A percentile compares a stretch with the other conserved stretches of the same genome.
These are phyloP conservation scores for Aphidius gifuensis DNA, from an alignment of 1,140 invertebrate genomes.

Conservation along the genomic window DNA sequence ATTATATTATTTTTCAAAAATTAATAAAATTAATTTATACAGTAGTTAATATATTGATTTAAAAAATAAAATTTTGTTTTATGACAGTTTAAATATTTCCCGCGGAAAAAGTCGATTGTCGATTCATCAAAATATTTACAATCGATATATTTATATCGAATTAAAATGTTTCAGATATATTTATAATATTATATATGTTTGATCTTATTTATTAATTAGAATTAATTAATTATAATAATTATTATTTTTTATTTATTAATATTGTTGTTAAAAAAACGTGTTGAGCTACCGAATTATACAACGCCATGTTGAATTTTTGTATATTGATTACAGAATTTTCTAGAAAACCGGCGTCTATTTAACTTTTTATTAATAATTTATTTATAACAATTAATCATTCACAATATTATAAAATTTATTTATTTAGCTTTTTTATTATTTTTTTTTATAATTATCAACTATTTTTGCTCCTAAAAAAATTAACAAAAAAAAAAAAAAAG, in stretches of 20 bases:
- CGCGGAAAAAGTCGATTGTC: too few species aligned
- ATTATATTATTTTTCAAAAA: too few species aligned
- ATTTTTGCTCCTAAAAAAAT: slow-evolving; percentile 1
- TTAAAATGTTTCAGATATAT: too few species aligned
- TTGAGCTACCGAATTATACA: slow-evolving; percentile 33
- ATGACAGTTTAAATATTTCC: too few species aligned
- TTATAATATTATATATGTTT: too few species aligned
- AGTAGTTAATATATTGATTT: too few species aligned
- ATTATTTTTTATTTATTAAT: neutral
- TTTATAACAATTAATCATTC: neutral
- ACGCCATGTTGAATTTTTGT: slow-evolving; percentile 47
- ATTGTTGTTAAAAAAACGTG: slow-evolving; percentile 24
- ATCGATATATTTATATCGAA: too few species aligned
- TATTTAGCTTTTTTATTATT: neutral
- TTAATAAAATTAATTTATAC: too few species aligned
- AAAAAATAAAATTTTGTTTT: too few species aligned
- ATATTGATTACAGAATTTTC: slow-evolving; percentile 55
- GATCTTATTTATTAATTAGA: too few species aligned
- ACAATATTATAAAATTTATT: neutral
- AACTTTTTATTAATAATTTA: neutral
- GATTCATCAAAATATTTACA: too few species aligned
- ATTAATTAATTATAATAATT: too few species aligned
- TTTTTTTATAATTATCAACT: neutral
- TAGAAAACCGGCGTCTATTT: slow-evolving; percentile 24
- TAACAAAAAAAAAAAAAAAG: neutral